Conservation (phyloP, 2,113 vertebrate genomes). For the Mesitornis unicolor region DNA sequence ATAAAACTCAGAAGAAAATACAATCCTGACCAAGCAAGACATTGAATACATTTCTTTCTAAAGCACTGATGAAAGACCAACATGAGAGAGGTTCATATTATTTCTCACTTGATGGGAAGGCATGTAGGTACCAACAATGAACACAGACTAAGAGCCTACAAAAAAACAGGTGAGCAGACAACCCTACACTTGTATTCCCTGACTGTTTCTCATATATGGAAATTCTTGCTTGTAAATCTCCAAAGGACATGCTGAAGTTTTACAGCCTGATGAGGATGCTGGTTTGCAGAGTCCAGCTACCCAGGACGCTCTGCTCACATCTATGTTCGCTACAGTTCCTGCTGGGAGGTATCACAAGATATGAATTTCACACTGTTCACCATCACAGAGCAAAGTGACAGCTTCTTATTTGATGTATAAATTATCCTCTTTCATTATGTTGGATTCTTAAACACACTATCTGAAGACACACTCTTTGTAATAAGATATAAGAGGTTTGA, state of each 20-base stretch:
- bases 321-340: neutral
- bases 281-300: neutral
- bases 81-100: neutral
- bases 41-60: neutral
- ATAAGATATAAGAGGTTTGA: neutral
- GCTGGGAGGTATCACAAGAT: neutral
- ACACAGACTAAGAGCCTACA: neutral
- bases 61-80: neutral
- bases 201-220: neutral
- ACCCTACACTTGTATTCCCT: neutral
- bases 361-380: neutral
- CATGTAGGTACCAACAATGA: neutral
- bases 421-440: neutral
- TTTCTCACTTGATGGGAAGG: neutral
- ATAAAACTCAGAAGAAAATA: neutral
- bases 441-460: neutral
- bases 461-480: neutral
- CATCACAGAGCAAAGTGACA: constrained; percentile 1
- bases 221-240: neutral
- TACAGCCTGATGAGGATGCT: neutral
- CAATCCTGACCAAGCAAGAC: neutral
- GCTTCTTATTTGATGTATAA: constrained; percentile 5
- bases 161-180: neutral
- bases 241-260: neutral
- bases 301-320: neutral